Conservation (phyloP, 2,888 invertebrate genomes). For the Archaeoteleia sp. region DNA sequence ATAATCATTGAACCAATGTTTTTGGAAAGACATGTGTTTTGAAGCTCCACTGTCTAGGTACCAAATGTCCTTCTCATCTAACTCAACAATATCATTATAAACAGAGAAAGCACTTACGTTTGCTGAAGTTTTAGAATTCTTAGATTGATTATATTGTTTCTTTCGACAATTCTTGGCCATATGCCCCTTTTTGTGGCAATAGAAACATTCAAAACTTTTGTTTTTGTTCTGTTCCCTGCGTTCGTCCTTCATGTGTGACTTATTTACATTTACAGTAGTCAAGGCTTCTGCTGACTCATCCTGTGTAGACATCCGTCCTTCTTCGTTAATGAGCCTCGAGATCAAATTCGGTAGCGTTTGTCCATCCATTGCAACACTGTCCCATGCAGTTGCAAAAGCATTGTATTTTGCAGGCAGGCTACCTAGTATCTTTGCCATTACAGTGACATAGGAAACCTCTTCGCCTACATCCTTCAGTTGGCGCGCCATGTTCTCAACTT, state of each 20-base stretch:
- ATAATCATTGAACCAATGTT: too few species aligned
- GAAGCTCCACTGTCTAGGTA: too few species aligned
- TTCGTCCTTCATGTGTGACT: slow-evolving; percentile 1
- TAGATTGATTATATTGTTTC: background rate
- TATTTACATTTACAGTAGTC: background rate
- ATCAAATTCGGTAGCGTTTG: slow-evolving; percentile 40
- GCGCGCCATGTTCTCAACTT: background rate
- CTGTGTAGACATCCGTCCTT: background rate
- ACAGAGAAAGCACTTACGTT: too few species aligned
- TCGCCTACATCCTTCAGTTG: slow-evolving; percentile 47
- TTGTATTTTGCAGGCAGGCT: slow-evolving; percentile 47
- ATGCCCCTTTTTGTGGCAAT: slow-evolving; percentile 46
- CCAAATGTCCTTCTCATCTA: too few species aligned
- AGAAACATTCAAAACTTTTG: slow-evolving; percentile 47
- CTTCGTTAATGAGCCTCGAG: slow-evolving; percentile 43
- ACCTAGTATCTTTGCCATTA: slow-evolving; percentile 51
- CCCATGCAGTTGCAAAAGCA: slow-evolving; percentile 49
- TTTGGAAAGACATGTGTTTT: too few species aligned
- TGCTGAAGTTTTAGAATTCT: too few species aligned
- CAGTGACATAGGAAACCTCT: slow-evolving; percentile 12
- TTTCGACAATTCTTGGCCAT: slow-evolving; percentile 28
- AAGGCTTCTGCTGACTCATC: background rate
- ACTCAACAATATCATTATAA: too few species aligned
- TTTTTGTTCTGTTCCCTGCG: slow-evolving; percentile 11
- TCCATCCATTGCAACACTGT: slow-evolving; percentile 12